Evolutionary conservation across 1,140 invertebrate species (phyloP).

Genomic region (Brachionus rubens): DNA sequence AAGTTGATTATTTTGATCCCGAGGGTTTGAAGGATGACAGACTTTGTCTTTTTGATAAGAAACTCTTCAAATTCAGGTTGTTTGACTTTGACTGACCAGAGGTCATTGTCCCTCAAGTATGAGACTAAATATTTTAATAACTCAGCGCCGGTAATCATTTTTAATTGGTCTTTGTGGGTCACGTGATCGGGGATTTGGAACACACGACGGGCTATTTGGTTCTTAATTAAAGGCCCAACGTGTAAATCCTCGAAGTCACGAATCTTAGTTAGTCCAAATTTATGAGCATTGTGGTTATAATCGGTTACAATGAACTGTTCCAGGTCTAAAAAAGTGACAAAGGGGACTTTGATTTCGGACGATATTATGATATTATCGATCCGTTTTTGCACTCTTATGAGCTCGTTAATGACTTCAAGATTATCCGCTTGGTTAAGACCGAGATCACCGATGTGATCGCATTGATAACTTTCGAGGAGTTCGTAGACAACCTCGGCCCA

Average conservation of each 20-base stretch:
- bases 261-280: background rate
- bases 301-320: slow-evolving; percentile 16
- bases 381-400: slow-evolving; percentile 9
- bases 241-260: slow-evolving; percentile 2
- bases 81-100: slow-evolving; percentile 30
- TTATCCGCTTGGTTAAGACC: slow-evolving; percentile 8
- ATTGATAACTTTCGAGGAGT: background rate
- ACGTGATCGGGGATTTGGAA: slow-evolving; percentile 29
- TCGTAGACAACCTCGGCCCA: slow-evolving; percentile 20
- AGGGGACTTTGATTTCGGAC: background rate
- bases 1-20: slow-evolving; percentile 39
- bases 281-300: background rate
- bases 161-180: background rate
- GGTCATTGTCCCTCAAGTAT: slow-evolving; percentile 29
- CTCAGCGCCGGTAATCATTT: background rate
- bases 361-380: slow-evolving; percentile 24
- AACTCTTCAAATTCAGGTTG: slow-evolving; percentile 11
- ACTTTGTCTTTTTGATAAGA: background rate
- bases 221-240: slow-evolving; percentile 14
- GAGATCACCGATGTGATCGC: background rate
- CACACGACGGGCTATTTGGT: slow-evolving; percentile 5
- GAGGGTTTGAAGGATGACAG: background rate
- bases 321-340: background rate
- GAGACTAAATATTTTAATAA: slow-evolving; percentile 1
- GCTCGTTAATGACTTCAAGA: background rate